Evolutionary conservation across 2,797 vertebrate species (phyloP), one percentile per base, ranked within the genome.

Genomic region (Acanthurus leucopareius): DNA sequence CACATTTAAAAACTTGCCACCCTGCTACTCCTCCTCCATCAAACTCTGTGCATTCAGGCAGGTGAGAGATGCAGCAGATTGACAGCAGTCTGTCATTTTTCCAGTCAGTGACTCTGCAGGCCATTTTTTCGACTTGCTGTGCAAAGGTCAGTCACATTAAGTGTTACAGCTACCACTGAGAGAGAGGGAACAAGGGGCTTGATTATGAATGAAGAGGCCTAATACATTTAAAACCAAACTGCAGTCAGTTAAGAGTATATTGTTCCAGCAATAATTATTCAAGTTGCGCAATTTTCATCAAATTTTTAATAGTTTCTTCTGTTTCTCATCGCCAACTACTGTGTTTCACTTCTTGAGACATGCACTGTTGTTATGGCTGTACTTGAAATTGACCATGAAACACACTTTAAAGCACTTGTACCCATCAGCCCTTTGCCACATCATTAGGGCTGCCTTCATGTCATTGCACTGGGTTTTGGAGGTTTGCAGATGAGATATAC

Each of bases 141-240:
- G 75, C 62, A 57, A 58, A 83, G 72, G 69, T 86, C 74, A 72
- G 69, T 71, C 11, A 0, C 60, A 79, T 69, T 45, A 35, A 65
- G 80, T 47, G 7, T 51, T 32, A 3, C 49, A 22, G 69, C 16
- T 17, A 45, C 53, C 17, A n/a, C 25, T 17, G 56, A 35, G 49
- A 59, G 44, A 64, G 9, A 11, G 10, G 3, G 25, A 25, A 25
- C 0, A 38, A 7, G n/a, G 9, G 17, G 25, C 0, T 6, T 25
- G 28, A 54, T 61, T 35, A 56, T 54, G 28, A 77, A 74, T 61
- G 28, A 61, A 64, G 48, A 25, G 28, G n/a, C 16, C 48, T 44
- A 62, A 38, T 72, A 20, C 52, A 40, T 67, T 52, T 54, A 25
- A 25, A 25, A 25, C 25, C 25, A 25, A 25, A 25, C 25, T 25